Base-by-base conservation (phyloP, 2,113 vertebrate species). In the Nannospalax galili region DNA sequence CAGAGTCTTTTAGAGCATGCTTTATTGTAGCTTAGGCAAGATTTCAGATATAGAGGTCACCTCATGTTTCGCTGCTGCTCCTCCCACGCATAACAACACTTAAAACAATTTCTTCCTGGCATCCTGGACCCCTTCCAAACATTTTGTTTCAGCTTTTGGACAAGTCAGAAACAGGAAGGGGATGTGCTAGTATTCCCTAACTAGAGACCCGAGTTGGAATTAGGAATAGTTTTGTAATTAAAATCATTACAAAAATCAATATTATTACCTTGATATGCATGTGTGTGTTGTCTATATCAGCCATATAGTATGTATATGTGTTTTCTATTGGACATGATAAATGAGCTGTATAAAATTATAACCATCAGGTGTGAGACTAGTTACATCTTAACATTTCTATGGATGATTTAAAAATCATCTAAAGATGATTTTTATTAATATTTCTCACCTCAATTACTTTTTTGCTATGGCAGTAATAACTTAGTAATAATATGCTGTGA, bases 101-200 rank as follows among this genome's bases (percentile, higher is more conserved):
- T 97, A 65, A 94, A 97, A 84, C 96, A 95, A 97, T 95, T 94
- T 93, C 92, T 95, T 96, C 95, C 91, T 95, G 92, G 96, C 79
- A 72, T 94, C 56, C 93, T 97, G 97, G 96, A 96, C 15, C 60
- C 7, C 26, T 26, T 96, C 97, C 97, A 97, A 95, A 93, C 77
- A 72, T 81, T 97, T 92, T 97, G 84, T 94, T 95, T 84, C 70
- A 97, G 67, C 40, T 92, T 95, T 87, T 84, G 75, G 96, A 94
- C 40, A 91, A 95, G 94, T 81, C 84, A 72, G 97, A 94, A 96
- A 96, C 97, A 97, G 97, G 97, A 97, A 97, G 60, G 97, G 97
- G 97, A 97, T 94, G 84, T 96, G 88, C 87, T 95, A 90, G 94
- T 96, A 94, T 97, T 96, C 92, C 84, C 96, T 60, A n/a, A 96